A percentile compares a stretch with the other conserved stretches of the same genome.
Evolutionary conservation across 1,140 invertebrate genomes (phyloP).

Genomic region (Ostrea edulis): DNA sequence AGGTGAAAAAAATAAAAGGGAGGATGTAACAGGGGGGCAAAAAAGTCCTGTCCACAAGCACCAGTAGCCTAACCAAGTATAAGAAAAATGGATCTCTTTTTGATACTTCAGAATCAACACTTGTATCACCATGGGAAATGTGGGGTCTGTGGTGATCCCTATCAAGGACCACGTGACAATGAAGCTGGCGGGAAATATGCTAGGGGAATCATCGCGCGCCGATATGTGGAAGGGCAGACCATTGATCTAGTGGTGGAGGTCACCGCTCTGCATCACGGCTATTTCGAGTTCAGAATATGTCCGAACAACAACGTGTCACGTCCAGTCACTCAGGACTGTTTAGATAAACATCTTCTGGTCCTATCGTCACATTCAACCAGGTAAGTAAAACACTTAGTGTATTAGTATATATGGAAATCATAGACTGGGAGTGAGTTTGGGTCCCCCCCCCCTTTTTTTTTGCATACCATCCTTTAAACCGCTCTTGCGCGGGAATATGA

Average conservation of each 20-base stretch:
- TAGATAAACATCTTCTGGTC: constrained; percentile 59
- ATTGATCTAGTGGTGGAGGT: constrained; percentile 62
- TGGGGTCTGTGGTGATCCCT: constrained; percentile 79
- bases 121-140: constrained; percentile 73
- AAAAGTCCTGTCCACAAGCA: too few relatives aligned
- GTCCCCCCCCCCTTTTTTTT: too few relatives aligned
- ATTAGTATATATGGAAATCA: too few relatives aligned
- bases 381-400: background rate
- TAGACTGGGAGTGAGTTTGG: too few relatives aligned
- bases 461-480: too few relatives aligned
- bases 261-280: constrained; percentile 81
- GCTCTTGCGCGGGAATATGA: too few relatives aligned
- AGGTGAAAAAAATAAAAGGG: too few relatives aligned
- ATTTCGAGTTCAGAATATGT: constrained; percentile 92
- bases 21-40: too few relatives aligned
- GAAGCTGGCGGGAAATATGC: constrained; percentile 78
- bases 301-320: constrained; percentile 81
- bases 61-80: too few relatives aligned
- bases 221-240: constrained; percentile 67
- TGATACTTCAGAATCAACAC: background rate
- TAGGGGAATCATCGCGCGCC: constrained; percentile 71
- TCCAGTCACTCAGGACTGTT: constrained; percentile 59
- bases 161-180: constrained; percentile 70
- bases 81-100: background rate
- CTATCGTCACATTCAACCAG: constrained; percentile 17